These are phyloP conservation scores for Chironomus tepperi DNA, from an alignment of 1,140 invertebrate species.

Conservation along the genomic window DNA sequence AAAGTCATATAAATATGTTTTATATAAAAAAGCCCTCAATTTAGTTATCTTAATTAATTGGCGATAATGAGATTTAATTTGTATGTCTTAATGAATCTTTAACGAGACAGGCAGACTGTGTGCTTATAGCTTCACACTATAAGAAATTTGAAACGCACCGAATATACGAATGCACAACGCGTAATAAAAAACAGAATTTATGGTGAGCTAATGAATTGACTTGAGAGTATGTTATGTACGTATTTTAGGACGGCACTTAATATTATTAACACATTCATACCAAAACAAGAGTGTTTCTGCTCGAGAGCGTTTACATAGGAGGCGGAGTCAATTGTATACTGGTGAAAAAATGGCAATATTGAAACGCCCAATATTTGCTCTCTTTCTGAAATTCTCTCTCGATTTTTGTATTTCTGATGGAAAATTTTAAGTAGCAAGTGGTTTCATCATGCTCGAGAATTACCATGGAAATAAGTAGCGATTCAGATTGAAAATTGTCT, in stretches of 20 bases:
- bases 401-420: too few relatives aligned
- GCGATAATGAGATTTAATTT: conserved; percentile 2
- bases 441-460: too few relatives aligned
- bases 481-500: too few relatives aligned
- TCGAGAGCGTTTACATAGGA: too few relatives aligned
- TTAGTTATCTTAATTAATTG: conserved; percentile 14
- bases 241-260: background rate
- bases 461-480: too few relatives aligned
- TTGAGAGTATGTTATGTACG: background rate
- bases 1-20: background rate
- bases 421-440: too few relatives aligned
- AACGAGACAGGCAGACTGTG: background rate
- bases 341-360: too few relatives aligned
- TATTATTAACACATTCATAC: too few relatives aligned
- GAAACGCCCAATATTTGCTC: too few relatives aligned
- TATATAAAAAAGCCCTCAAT: background rate
- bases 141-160: conserved; percentile 5
- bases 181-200: conserved; percentile 24
- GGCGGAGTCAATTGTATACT: too few relatives aligned
- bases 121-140: background rate
- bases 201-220: conserved; percentile 3
- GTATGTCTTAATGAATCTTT: background rate
- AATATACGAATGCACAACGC: background rate
- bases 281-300: too few relatives aligned
- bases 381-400: too few relatives aligned